Conservation (phyloP, 2,888 invertebrate species). For the Dexiosoma caninum region DNA sequence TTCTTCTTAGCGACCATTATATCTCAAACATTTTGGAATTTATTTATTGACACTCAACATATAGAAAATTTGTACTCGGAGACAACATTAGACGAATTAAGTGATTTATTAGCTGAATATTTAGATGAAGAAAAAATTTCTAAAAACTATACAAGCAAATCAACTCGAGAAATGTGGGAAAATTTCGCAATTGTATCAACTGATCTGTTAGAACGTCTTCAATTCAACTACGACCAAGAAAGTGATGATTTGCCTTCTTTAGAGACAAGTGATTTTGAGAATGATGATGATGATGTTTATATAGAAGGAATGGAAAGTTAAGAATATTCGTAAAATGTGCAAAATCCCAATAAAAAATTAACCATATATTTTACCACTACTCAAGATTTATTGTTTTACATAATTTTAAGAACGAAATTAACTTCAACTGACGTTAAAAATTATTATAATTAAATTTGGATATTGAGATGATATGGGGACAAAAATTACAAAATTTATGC, state of each 20-base stretch:
- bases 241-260: conserved; percentile 57
- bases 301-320: conserved; percentile 70
- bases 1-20: conserved; percentile 85
- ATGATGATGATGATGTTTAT: conserved; percentile 71
- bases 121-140: conserved; percentile 81
- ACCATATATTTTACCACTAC: not conserved
- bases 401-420: too few relatives aligned
- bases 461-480: not conserved
- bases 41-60: conserved; percentile 79
- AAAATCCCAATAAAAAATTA: conserved; percentile 11
- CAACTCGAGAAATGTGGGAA: conserved; percentile 81
- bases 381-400: not conserved
- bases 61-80: conserved; percentile 78
- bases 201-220: conserved; percentile 82
- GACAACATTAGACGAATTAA: conserved; percentile 79
- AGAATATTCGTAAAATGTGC: not conserved
- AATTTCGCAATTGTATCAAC: conserved; percentile 86
- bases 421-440: too few relatives aligned
- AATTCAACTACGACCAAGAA: conserved; percentile 70
- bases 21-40: conserved; percentile 87
- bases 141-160: conserved; percentile 53
- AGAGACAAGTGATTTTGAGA: conserved; percentile 66
- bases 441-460: too few relatives aligned
- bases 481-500: too few relatives aligned
- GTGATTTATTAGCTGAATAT: conserved; percentile 80